These are phyloP conservation scores for Tupiocoris notatus DNA, from an alignment of 2,888 invertebrate species.

Conservation along the genomic window DNA sequence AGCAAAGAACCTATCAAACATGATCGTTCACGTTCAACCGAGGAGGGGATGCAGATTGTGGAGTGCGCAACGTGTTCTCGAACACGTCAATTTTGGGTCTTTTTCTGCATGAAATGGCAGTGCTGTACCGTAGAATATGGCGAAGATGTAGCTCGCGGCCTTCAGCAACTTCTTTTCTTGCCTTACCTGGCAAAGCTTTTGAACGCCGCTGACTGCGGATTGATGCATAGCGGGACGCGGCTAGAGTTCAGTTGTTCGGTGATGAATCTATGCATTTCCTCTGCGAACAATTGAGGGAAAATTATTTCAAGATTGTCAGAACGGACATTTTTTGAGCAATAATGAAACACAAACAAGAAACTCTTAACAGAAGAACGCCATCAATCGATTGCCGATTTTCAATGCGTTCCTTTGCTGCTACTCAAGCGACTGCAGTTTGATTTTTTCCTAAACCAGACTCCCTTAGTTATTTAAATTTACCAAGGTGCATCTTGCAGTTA, in stretches of 20 bases:
- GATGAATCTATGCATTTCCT: conserved; percentile 99
- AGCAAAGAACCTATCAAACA: background rate
- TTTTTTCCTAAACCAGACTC: no score
- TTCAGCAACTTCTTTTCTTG: conserved; percentile 30
- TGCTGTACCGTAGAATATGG: conserved; percentile 41
- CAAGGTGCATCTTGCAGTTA: no score
- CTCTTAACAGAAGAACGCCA: no score
- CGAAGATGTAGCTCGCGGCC: conserved; percentile 38
- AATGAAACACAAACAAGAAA: no score
- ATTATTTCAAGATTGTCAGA: no score
- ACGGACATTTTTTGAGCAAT: no score
- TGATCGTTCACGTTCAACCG: conserved; percentile 29
- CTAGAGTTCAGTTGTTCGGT: conserved; percentile 93
- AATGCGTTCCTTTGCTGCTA: no score
- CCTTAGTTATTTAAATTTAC: no score
- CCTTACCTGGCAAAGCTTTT: conserved; percentile 99
- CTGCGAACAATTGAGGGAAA: no score
- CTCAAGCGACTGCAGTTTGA: no score
- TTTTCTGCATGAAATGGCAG: conserved; percentile 30
- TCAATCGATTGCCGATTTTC: no score
- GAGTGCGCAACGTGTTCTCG: background rate
- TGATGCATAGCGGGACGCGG: conserved; percentile 97
- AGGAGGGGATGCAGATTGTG: conserved; percentile 34
- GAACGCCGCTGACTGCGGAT: conserved; percentile 99
- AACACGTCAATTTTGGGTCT: conserved; percentile 6